Conservation (phyloP, 2,113 vertebrate species). For the Strix aluco region DNA sequence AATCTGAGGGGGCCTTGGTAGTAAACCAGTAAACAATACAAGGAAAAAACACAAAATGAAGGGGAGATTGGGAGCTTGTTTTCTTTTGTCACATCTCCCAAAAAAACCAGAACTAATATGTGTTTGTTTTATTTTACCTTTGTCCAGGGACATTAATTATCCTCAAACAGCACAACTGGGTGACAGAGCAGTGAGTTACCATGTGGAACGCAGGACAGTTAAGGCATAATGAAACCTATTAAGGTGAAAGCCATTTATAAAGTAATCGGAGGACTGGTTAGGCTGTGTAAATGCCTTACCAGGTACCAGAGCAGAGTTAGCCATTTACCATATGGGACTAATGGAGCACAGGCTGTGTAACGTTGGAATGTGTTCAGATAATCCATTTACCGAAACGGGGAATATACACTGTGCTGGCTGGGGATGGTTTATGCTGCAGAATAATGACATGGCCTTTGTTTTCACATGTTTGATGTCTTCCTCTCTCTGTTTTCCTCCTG, state of each 20-base stretch:
- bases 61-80: not conserved
- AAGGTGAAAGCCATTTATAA: not conserved
- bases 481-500: not conserved
- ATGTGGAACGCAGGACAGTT: not conserved
- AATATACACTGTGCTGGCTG: not conserved
- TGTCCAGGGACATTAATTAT: constrained; percentile 2
- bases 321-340: not conserved
- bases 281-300: not conserved
- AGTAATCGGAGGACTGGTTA: not conserved
- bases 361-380: not conserved
- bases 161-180: not conserved
- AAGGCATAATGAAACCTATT: not conserved
- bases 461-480: not conserved
- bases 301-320: not conserved
- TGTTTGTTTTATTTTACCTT: not conserved
- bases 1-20: not conserved
- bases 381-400: not conserved
- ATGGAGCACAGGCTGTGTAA: not conserved
- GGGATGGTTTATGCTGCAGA: not conserved
- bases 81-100: not conserved
- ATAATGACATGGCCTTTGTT: not conserved
- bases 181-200: not conserved
- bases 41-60: not conserved
- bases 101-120: not conserved
- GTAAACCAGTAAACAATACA: not conserved